Percentiles rank a stretch among this genome's conserved stretches.
These are phyloP conservation scores for Anabacerthia variegaticeps DNA, from an alignment of 2,797 vertebrate species.

Conservation along the genomic window DNA sequence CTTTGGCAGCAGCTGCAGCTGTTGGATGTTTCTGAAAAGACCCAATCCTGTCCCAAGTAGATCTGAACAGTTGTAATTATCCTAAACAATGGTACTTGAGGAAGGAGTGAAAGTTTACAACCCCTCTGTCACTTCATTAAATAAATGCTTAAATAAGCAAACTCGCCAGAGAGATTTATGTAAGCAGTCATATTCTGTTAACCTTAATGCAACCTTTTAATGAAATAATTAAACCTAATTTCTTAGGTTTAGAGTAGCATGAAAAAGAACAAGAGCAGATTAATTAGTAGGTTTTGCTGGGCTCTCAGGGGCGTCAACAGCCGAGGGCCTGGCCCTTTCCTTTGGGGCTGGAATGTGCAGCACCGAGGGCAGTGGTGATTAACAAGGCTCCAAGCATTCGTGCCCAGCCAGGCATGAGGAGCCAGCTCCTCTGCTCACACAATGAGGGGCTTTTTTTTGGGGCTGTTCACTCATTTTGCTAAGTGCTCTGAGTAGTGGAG, in stretches of 20 bases:
- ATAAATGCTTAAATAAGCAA: slow-evolving; percentile 61
- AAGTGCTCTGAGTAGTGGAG: slow-evolving; percentile 9
- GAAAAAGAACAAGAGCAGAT: slow-evolving; percentile 66
- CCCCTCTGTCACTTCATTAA: slow-evolving; percentile 39
- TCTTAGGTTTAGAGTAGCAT: slow-evolving; percentile 56
- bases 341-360: slow-evolving; percentile 58
- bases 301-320: slow-evolving; percentile 36
- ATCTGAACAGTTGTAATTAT: not conserved
- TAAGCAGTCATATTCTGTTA: slow-evolving; percentile 65
- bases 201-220: slow-evolving; percentile 64
- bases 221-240: slow-evolving; percentile 65
- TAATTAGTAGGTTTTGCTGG: slow-evolving; percentile 70
- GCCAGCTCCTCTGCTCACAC: slow-evolving; percentile 62
- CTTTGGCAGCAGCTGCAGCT: not conserved
- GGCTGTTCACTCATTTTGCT: not conserved
- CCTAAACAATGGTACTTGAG: not conserved
- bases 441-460: slow-evolving; percentile 46
- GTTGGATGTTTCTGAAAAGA: not conserved
- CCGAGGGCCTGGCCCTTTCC: slow-evolving; percentile 32
- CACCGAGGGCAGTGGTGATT: slow-evolving; percentile 54
- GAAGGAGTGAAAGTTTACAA: slow-evolving; percentile 43
- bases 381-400: slow-evolving; percentile 65
- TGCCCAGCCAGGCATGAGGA: slow-evolving; percentile 72
- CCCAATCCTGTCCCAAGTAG: not conserved
- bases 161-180: slow-evolving; percentile 25